A percentile compares a stretch with the other conserved stretches of the same genome.
Conservation (phyloP, 2,113 vertebrate genomes). For the Orcinus orca region DNA sequence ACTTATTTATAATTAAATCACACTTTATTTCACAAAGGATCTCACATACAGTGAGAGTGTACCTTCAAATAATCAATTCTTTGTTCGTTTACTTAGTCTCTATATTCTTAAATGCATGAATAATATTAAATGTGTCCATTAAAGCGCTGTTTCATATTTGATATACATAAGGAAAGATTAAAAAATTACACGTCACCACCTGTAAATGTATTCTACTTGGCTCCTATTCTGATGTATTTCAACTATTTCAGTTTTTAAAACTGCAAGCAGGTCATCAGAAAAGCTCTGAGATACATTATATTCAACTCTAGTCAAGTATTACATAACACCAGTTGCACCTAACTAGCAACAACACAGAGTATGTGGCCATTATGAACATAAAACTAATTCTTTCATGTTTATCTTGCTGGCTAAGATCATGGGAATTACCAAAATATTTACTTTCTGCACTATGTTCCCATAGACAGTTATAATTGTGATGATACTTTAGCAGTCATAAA, state of each 20-base stretch:
- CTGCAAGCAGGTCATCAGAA: background rate
- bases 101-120: background rate
- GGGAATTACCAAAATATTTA: slow-evolving; percentile 68
- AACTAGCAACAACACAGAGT: background rate
- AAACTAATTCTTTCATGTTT: slow-evolving; percentile 50
- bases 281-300: background rate
- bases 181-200: background rate
- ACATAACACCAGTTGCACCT: background rate
- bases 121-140: background rate
- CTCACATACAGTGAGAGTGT: background rate
- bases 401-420: slow-evolving; percentile 66
- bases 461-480: slow-evolving; percentile 51
- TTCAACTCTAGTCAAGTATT: background rate
- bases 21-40: background rate
- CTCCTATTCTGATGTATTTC: background rate
- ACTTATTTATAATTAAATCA: background rate
- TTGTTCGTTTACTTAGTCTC: background rate
- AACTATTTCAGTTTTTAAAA: background rate
- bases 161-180: background rate
- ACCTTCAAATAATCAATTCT: background rate
- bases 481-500: slow-evolving; percentile 55
- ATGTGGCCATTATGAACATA: background rate
- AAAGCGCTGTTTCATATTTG: background rate
- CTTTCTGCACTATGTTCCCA: slow-evolving; percentile 55
- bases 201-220: background rate